These are phyloP conservation scores for Galerucella calmariensis DNA, from an alignment of 2,888 invertebrate species.

Conservation along the genomic window DNA sequence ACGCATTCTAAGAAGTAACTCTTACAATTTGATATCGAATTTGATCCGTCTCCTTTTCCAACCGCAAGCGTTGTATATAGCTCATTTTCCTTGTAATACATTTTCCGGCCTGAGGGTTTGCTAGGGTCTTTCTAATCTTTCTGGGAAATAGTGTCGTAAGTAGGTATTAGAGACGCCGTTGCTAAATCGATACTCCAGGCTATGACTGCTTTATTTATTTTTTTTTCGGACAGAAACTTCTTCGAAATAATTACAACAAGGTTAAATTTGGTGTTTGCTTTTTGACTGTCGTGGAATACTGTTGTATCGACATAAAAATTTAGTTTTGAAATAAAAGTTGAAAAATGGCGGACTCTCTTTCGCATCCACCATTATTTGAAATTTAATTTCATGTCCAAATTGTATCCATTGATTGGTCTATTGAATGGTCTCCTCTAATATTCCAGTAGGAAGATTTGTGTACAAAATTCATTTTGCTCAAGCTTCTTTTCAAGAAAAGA, in stretches of 20 bases:
- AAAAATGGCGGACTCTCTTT: too few species aligned
- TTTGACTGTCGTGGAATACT: too few species aligned
- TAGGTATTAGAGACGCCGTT: conserved; percentile 29
- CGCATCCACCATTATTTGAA: too few species aligned
- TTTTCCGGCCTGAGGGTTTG: conserved; percentile 28
- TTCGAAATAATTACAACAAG: not conserved
- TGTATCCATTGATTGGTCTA: too few species aligned
- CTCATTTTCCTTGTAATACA: conserved; percentile 27
- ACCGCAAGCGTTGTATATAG: conserved; percentile 19
- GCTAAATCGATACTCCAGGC: conserved; percentile 25
- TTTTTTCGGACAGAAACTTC: conserved; percentile 6
- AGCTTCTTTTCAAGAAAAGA: too few species aligned
- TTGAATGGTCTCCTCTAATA: too few species aligned
- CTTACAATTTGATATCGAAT: conserved; percentile 9
- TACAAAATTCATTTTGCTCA: too few species aligned
- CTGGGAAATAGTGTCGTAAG: conserved; percentile 32
- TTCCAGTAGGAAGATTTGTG: too few species aligned
- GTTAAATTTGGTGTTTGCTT: too few species aligned
- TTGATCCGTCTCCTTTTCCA: conserved; percentile 20
- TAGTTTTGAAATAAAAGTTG: too few species aligned
- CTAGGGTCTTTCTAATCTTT: conserved; percentile 27
- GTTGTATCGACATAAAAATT: too few species aligned
- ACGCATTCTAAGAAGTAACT: not conserved
- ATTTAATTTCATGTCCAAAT: too few species aligned
- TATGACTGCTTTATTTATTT: conserved; percentile 13